Evolutionary conservation across 1,140 invertebrate genomes (phyloP).

Genomic region (Coenobita brevimanus): DNA sequence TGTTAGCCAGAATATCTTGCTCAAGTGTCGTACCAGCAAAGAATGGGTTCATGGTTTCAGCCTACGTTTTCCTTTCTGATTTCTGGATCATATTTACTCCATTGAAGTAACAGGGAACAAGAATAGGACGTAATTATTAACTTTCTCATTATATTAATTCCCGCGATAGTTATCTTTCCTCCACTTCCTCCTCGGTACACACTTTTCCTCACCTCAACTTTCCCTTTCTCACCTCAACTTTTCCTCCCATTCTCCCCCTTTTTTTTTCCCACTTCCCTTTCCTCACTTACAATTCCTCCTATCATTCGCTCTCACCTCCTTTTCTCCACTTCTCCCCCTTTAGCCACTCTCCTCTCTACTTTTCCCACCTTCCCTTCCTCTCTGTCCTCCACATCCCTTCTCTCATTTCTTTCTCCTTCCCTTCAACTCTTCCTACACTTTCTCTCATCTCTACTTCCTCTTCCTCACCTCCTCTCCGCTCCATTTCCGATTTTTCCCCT

Average conservation of each 20-base stretch:
- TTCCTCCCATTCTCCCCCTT: neutral
- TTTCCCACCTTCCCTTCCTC: neutral
- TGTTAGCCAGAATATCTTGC: no score
- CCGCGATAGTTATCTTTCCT: no score
- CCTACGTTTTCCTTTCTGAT: no score
- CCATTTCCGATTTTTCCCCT: neutral
- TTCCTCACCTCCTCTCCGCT: neutral
- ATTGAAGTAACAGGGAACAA: no score
- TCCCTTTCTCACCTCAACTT: neutral
- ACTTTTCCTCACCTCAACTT: neutral
- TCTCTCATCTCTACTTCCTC: neutral
- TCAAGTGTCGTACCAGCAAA: no score
- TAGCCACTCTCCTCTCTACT: neutral
- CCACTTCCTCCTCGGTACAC: neutral
- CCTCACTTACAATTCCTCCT: neutral
- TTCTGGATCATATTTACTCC: no score
- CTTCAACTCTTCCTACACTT: neutral
- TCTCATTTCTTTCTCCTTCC: neutral
- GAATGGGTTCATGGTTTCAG: no score
- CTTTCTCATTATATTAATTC: no score
- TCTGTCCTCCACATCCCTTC: neutral
- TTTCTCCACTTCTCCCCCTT: neutral
- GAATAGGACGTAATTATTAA: no score
- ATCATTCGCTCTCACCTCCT: neutral
- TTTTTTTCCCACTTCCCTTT: neutral